phyloP scores from a whole-genome alignment of 2,888 invertebrate genomes.

The Rhagonycha lutea region DNA sequence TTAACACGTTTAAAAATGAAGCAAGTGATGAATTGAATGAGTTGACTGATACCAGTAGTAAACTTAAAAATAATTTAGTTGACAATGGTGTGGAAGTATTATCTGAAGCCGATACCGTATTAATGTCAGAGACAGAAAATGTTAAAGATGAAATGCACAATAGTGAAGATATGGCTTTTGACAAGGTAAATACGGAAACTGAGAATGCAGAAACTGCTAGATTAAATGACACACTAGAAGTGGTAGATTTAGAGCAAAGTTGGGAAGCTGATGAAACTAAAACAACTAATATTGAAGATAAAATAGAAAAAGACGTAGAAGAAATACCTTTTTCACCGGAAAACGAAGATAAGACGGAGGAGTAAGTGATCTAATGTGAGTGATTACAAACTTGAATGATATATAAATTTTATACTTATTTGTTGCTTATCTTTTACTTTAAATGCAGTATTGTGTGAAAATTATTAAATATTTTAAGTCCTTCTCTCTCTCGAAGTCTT shows the following conservation, averaged over 20 bases:
- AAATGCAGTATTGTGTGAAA: neutral
- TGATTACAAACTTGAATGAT: slow-evolving; percentile 33
- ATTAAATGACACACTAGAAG: slow-evolving; percentile 32
- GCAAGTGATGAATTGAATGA: slow-evolving; percentile 35
- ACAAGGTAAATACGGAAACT: slow-evolving; percentile 21
- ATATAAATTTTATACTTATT: neutral
- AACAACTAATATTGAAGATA: slow-evolving; percentile 32
- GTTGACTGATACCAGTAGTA: slow-evolving; percentile 40
- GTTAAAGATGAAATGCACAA: neutral
- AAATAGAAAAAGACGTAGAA: slow-evolving; percentile 17
- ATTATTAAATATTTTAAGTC: neutral
- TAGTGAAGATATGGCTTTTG: slow-evolving; percentile 19
- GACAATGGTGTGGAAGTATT: slow-evolving; percentile 46
- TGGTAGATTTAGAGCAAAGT: slow-evolving; percentile 41
- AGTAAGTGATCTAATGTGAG: slow-evolving; percentile 52
- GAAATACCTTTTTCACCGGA: slow-evolving; percentile 34
- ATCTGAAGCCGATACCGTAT: slow-evolving; percentile 49
- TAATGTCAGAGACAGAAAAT: slow-evolving; percentile 44
- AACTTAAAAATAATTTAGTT: slow-evolving; percentile 38
- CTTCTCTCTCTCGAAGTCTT: too few relatives aligned
- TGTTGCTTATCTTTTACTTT: neutral
- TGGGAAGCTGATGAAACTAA: slow-evolving; percentile 42
- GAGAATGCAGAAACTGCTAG: slow-evolving; percentile 31
- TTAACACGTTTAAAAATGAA: slow-evolving; percentile 42
- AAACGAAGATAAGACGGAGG: slow-evolving; percentile 46